Base-by-base conservation (phyloP, 1,140 invertebrate species). In the Drosophila mauritiana region DNA sequence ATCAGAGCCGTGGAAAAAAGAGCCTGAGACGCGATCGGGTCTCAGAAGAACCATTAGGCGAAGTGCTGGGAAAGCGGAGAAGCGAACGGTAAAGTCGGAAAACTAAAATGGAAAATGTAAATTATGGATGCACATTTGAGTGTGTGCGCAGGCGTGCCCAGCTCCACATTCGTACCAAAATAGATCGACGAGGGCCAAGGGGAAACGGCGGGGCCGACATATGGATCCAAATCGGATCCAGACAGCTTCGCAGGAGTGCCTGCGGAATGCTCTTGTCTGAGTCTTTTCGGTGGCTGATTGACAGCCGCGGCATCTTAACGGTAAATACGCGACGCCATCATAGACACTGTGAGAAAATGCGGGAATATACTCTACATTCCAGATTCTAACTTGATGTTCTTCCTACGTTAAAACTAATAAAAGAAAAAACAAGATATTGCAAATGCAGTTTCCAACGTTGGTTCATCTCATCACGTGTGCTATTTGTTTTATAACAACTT, bases 231-330 rank as follows among this genome's bases (percentile, higher is more conserved):
- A 58, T 62, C 59, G 45, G 59, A 72, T 56, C 53, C 62, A 80
- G 51, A 75, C 73, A 51, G 76, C 88, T 91, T 91, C 83, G 80
- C 80, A 86, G 88, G 88, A 88, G 82, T 81, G 82, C 88, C 68
- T 75, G 37, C 75, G 82, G 86, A 90, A 90, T 90, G 81, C 73
- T 40, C 53, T 36, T 52, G 77, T 76, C 61, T 67, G 54, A 36
- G 40, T 46, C 31, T 57, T 54, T 76, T 58, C 62, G 79, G 69
- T 52, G 75, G 54, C 42, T 78, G 84, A 89, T 76, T 85, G 85
- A 90, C 84, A 79, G 81, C 69, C 67, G 49, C 54, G 76, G 78
- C 70, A 73, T 65, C 84, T 88, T 80, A 88, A 86, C 83, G 83
- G 83, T 83, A 89, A 86, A 88, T 86, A 79, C 79, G 80, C 82